Evolutionary conservation across 2,797 vertebrate genomes (phyloP).

Genomic region (Kryptopterus vitreolus): DNA sequence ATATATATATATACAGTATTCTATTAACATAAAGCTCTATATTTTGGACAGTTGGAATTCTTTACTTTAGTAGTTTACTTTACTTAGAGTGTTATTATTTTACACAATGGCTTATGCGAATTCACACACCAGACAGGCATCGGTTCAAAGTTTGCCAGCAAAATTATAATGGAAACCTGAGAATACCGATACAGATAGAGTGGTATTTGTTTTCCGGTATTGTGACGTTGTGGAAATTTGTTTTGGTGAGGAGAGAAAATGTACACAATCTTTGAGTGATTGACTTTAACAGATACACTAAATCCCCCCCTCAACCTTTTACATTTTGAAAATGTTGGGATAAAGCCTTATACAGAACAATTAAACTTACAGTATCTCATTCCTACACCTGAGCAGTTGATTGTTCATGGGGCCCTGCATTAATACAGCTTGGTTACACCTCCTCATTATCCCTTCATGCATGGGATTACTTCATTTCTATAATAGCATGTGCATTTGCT

Average conservation of each 20-base stretch:
- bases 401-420: too few species aligned
- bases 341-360: too few species aligned
- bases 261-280: neutral
- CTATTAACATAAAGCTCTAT: neutral
- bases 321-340: neutral
- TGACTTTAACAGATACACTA: neutral
- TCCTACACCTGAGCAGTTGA: too few species aligned
- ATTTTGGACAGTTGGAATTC: neutral
- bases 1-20: too few species aligned
- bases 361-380: too few species aligned
- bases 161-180: neutral
- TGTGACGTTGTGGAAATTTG: neutral
- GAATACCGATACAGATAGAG: neutral
- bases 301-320: neutral
- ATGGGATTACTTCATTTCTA: neutral
- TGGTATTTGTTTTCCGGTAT: neutral
- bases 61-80: too few species aligned
- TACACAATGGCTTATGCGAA: neutral
- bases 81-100: neutral
- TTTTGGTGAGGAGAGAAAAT: too few species aligned
- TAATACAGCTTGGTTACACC: too few species aligned
- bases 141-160: neutral
- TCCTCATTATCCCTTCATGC: neutral
- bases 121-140: neutral
- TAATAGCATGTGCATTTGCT: neutral